Base-by-base conservation (phyloP, 2,113 vertebrate genomes). In the Lucifuga dentata region DNA sequence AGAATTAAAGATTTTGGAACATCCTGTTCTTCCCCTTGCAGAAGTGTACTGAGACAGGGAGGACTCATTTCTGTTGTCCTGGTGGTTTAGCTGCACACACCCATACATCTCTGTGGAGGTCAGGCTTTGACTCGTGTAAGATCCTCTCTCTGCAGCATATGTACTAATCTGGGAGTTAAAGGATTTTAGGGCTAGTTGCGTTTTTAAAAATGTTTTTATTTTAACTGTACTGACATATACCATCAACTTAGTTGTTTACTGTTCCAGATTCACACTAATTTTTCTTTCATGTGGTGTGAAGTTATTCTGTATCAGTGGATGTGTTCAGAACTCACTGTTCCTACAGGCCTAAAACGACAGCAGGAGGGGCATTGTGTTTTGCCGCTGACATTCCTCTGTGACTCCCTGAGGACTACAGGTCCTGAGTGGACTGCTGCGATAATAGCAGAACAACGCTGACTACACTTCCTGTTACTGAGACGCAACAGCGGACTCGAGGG, bases 391-490 rank as follows among this genome's bases (percentile, higher is more conserved):
- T 89, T 84, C 88, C 77, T 44, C 46, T 45, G 53, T 2, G 67
- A 40, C 70, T 83, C 86, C 85, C 81, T 0, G 56, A 76, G 85
- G 83, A 58, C 72, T 40, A 16, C 20, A 67, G 78, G 62, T 73
- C 74, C 24, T 8, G 75, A 55, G 51, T 65, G 68, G 44, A 59
- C 50, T 8, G 20, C 48, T 15, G 57, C 20, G 38, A 73, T 84
- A 84, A 86, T 41, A 24, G 49, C 64, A 72, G 68, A 82, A 59
- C 64, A 75, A 38, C 49, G 80, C 43, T 12, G 4, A 61, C 69
- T 69, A 61, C 52, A 80, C 15, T 90, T 90, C 89, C 90, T 90
- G 83, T 92, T 90, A 86, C 82, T 86, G 82, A 78, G 76, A 81
- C 55, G 43, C 38, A 5, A 45, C 24, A 24, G 66, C 39, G 36